Percentiles rank a stretch among this genome's conserved stretches.
Evolutionary conservation across 2,113 vertebrate genomes (phyloP).

Genomic region (Oenanthe oenanthe): DNA sequence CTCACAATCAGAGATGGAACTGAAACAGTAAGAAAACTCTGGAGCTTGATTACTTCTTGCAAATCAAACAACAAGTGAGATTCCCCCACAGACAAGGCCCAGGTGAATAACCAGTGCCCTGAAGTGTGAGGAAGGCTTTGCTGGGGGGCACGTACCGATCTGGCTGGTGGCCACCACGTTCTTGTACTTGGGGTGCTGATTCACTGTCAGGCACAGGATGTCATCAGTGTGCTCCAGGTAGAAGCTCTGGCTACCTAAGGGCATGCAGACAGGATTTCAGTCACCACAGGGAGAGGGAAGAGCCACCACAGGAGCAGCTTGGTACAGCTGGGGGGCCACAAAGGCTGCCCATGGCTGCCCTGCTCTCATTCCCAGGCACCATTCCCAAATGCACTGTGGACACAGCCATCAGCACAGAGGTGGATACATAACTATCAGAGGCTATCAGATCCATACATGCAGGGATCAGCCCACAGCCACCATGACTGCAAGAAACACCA

Average conservation of each 20-base stretch:
- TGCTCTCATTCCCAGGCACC: background rate
- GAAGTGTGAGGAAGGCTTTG: background rate
- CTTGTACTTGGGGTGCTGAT: slow-evolving; percentile 97
- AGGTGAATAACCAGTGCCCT: background rate
- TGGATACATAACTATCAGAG: too few species aligned
- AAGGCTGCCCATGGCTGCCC: background rate
- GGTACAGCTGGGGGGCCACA: fast-evolving
- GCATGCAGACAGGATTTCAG: slow-evolving; percentile 2
- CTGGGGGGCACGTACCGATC: slow-evolving; percentile 83
- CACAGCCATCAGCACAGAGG: background rate
- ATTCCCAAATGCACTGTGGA: background rate
- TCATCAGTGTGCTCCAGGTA: slow-evolving; percentile 98
- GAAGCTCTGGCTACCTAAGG: slow-evolving; percentile 93
- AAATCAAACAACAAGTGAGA: background rate
- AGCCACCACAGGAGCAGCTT: background rate
- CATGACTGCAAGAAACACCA: background rate
- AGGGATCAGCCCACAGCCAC: background rate
- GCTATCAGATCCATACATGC: too few species aligned
- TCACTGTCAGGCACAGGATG: slow-evolving; percentile 96
- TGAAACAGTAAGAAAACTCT: background rate
- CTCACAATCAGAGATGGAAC: background rate
- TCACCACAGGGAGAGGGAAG: background rate
- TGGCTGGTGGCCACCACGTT: slow-evolving; percentile 96
- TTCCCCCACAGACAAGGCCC: background rate
- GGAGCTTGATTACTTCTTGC: background rate